Evolutionary conservation across 2,888 invertebrate species (phyloP).

Genomic region (Corythucha ciliata): DNA sequence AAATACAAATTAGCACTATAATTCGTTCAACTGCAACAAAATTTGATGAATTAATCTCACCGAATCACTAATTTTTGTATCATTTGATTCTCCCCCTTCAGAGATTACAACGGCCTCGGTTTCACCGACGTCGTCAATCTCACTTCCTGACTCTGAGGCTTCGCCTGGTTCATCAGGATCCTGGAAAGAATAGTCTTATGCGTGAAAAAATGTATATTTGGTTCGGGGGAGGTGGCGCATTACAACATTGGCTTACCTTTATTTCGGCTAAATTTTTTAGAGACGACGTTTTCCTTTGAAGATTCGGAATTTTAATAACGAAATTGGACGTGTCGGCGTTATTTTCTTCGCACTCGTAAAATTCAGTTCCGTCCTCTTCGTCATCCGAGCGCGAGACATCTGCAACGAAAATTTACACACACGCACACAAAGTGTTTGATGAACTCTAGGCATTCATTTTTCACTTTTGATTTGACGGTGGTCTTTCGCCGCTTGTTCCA

Average conservation of each 20-base stretch:
- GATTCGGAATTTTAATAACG: slow-evolving; percentile 40
- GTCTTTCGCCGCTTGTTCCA: slow-evolving; percentile 76
- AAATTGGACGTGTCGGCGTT: slow-evolving; percentile 34
- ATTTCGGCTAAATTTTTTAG: not conserved
- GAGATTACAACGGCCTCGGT: slow-evolving; percentile 32
- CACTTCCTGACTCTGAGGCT: slow-evolving; percentile 41
- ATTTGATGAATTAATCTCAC: slow-evolving; percentile 3
- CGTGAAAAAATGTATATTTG: not conserved
- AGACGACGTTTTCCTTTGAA: slow-evolving; percentile 39
- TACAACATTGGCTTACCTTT: not conserved
- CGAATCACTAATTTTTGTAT: not conserved
- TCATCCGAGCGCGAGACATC: slow-evolving; percentile 37
- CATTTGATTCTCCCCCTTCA: slow-evolving; percentile 8
- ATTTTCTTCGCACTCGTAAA: slow-evolving; percentile 48
- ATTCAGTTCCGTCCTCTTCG: slow-evolving; percentile 52
- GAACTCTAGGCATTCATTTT: not conserved
- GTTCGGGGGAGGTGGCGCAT: not conserved
- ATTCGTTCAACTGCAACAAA: no score
- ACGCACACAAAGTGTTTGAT: no score
- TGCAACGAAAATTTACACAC: not conserved
- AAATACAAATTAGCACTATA: not conserved
- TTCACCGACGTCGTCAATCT: slow-evolving; percentile 39
- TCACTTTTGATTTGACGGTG: slow-evolving; percentile 38
- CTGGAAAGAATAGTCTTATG: not conserved
- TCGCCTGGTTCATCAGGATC: slow-evolving; percentile 35